Conservation (phyloP, 2,888 invertebrate species). For the Teleogryllus oceanicus region DNA sequence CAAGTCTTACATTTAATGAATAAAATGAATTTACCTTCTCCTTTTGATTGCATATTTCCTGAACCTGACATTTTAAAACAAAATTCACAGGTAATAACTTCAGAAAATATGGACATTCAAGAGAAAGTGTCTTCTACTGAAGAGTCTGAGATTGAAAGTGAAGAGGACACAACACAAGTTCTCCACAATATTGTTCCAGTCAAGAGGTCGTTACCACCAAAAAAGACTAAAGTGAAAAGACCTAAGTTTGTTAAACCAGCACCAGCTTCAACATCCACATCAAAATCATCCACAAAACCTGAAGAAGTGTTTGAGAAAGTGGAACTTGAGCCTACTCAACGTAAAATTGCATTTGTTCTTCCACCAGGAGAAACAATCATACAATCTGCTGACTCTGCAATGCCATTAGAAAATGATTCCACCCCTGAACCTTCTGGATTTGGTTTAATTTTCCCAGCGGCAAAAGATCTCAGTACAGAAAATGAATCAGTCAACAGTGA, state of each 20-base stretch:
- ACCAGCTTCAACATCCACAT: slow-evolving; percentile 28
- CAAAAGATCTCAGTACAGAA: slow-evolving; percentile 38
- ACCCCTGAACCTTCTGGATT: slow-evolving; percentile 41
- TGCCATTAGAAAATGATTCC: slow-evolving; percentile 18
- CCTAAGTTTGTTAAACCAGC: slow-evolving; percentile 54
- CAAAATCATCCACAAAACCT: slow-evolving; percentile 45
- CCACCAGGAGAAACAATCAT: slow-evolving; percentile 40
- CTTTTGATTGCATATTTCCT: slow-evolving; percentile 57
- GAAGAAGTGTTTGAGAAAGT: slow-evolving; percentile 57
- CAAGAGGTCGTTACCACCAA: slow-evolving; percentile 50
- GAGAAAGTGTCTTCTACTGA: slow-evolving; percentile 42
- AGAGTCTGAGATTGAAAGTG: slow-evolving; percentile 66
- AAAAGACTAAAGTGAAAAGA: slow-evolving; percentile 53
- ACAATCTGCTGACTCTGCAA: slow-evolving; percentile 29
- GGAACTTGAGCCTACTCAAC: slow-evolving; percentile 47
- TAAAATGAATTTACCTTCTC: slow-evolving; percentile 84
- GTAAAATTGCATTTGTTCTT: slow-evolving; percentile 56
- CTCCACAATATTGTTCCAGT: slow-evolving; percentile 47
- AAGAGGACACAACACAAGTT: slow-evolving; percentile 47
- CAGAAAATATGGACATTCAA: slow-evolving; percentile 36
- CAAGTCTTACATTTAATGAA: slow-evolving; percentile 88
- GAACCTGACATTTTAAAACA: slow-evolving; percentile 34
- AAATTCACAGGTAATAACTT: slow-evolving; percentile 39
- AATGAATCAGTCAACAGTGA: slow-evolving; percentile 40
- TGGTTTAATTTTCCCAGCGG: slow-evolving; percentile 42